These are phyloP conservation scores for Sebastes minor DNA, from an alignment of 2,797 vertebrate species.

Conservation along the genomic window DNA sequence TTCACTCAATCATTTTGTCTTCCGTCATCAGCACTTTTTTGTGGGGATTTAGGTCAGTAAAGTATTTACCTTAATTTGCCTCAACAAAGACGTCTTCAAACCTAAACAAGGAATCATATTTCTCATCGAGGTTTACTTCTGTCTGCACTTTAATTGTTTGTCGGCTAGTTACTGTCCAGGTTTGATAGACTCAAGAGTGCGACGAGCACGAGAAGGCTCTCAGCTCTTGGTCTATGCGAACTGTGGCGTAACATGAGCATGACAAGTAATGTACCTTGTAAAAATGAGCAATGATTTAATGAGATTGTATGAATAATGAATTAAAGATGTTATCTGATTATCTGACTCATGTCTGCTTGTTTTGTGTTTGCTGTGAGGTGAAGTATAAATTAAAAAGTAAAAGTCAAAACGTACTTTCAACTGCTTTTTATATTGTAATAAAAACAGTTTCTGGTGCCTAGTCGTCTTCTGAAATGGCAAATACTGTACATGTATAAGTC, in stretches of 20 bases:
- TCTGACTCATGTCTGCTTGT: not conserved
- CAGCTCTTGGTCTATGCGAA: not conserved
- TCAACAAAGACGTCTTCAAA: not conserved
- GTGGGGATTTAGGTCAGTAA: not conserved
- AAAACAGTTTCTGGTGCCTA: not conserved
- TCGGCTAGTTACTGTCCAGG: not conserved
- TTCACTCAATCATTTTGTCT: not conserved
- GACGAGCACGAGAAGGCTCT: not conserved
- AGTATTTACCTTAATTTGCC: not conserved
- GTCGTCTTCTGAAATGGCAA: not conserved
- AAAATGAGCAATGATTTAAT: slow-evolving; percentile 33
- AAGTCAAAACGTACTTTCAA: not conserved
- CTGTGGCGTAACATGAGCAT: not conserved
- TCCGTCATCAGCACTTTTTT: not conserved
- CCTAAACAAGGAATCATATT: slow-evolving; percentile 1
- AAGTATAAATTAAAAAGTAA: not conserved
- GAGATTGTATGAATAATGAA: slow-evolving; percentile 22
- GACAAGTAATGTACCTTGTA: not conserved
- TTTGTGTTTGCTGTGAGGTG: not conserved
- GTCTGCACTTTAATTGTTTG: slow-evolving; percentile 68
- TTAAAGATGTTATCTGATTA: slow-evolving; percentile 22
- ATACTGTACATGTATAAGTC: not conserved
- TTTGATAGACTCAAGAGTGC: not conserved
- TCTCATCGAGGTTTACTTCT: slow-evolving; percentile 14
- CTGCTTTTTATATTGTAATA: not conserved